phyloP scores from a whole-genome alignment of 2,113 vertebrate genomes.

The Castor canadensis region DNA sequence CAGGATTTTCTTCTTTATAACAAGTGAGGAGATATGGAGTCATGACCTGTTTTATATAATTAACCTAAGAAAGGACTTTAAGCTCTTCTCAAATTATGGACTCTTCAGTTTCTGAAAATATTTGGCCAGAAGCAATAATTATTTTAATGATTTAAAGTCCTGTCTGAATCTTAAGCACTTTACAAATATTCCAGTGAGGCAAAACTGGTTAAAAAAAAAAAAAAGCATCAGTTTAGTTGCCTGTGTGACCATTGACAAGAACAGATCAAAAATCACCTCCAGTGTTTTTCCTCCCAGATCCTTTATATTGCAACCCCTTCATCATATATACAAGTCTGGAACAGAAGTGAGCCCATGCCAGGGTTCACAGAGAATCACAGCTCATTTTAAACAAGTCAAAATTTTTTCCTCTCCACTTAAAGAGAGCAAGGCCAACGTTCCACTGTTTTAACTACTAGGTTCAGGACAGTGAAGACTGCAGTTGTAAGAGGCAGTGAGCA shows the following conservation, averaged over 20 bases:
- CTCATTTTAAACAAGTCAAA: background rate
- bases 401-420: constrained; percentile 38
- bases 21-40: background rate
- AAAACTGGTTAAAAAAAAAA: background rate
- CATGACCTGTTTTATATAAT: background rate
- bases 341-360: background rate
- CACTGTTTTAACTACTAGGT: background rate
- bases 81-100: background rate
- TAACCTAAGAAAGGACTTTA: background rate
- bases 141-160: background rate
- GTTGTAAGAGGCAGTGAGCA: constrained; percentile 24
- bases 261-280: background rate
- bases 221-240: background rate
- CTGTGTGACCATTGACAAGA: background rate
- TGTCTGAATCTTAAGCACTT: background rate
- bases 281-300: background rate
- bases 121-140: background rate
- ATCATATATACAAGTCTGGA: background rate
- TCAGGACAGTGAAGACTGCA: constrained; percentile 63
- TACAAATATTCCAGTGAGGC: background rate
- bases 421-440: constrained; percentile 46
- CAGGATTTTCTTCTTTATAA: background rate
- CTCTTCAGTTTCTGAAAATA: background rate
- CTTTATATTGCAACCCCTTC: background rate
- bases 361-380: background rate